Percentiles rank a stretch among this genome's conserved stretches.
phyloP scores from a whole-genome alignment of 2,797 vertebrate species.

The Fringilla coelebs region DNA sequence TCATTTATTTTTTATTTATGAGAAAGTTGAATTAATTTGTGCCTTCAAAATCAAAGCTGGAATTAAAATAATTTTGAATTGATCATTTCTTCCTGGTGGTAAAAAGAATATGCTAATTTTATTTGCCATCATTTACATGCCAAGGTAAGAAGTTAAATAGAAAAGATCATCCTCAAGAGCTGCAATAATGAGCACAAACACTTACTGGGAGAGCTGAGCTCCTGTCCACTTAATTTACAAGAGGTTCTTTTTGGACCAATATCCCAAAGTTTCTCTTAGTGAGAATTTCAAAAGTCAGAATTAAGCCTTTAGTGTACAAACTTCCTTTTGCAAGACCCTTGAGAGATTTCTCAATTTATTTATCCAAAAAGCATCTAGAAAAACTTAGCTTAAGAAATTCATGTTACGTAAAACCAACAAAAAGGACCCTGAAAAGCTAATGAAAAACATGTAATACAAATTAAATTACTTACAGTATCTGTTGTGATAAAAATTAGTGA shows the following conservation, averaged over 20 bases:
- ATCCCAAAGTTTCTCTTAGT: background rate
- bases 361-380: background rate
- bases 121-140: background rate
- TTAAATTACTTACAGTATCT: background rate
- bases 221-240: background rate
- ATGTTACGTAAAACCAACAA: background rate
- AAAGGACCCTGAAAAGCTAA: background rate
- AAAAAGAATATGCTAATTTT: background rate
- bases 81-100: background rate
- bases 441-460: background rate
- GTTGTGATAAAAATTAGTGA: background rate
- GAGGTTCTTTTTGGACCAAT: background rate
- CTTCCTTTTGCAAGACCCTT: background rate
- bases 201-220: background rate
- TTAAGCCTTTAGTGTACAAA: background rate
- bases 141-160: background rate
- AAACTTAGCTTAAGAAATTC: background rate
- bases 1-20: background rate
- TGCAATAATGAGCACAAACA: background rate
- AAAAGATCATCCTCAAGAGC: background rate
- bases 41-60: background rate
- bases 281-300: background rate
- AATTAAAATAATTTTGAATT: background rate
- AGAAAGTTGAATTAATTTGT: background rate
- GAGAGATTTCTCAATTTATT: background rate